phyloP scores from a whole-genome alignment of 2,888 invertebrate species.

The Drosophila anomalipes region DNA sequence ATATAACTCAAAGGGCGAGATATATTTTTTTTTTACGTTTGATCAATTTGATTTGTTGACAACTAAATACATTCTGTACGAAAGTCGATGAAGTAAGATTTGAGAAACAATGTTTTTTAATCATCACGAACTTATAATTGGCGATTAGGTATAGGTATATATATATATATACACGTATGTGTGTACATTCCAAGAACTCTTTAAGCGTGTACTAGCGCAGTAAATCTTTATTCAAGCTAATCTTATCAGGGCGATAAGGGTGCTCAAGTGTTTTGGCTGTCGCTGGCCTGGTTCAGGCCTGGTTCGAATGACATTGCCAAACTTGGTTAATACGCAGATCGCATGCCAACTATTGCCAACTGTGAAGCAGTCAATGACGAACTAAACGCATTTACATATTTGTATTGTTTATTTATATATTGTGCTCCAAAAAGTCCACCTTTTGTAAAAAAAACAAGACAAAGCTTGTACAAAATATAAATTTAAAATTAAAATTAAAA shows the following conservation, averaged over 20 bases:
- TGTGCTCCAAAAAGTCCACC: not conserved
- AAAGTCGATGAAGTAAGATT: not conserved
- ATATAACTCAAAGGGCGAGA: not conserved
- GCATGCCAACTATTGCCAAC: not conserved
- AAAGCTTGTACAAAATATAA: not conserved
- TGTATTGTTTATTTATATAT: not conserved
- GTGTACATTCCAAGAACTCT: slow-evolving; percentile 34
- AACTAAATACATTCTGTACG: slow-evolving; percentile 7
- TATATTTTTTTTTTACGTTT: not conserved
- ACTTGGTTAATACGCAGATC: slow-evolving; percentile 26
- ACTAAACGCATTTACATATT: slow-evolving; percentile 21
- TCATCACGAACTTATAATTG: slow-evolving; percentile 32
- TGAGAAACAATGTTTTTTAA: not conserved
- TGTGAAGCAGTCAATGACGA: slow-evolving; percentile 12
- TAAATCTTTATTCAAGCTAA: slow-evolving; percentile 35
- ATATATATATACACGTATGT: not conserved
- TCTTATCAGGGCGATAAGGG: slow-evolving; percentile 46
- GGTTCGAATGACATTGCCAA: slow-evolving; percentile 16
- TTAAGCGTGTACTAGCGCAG: not conserved
- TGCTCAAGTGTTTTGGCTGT: slow-evolving; percentile 20
- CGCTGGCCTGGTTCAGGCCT: not conserved
- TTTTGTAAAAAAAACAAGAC: not conserved
- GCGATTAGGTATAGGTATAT: slow-evolving; percentile 35
- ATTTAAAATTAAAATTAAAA: not conserved
- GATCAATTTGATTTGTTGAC: not conserved